Evolutionary conservation across 2,888 invertebrate species (phyloP).

Genomic region (Petrophora chlorosata): DNA sequence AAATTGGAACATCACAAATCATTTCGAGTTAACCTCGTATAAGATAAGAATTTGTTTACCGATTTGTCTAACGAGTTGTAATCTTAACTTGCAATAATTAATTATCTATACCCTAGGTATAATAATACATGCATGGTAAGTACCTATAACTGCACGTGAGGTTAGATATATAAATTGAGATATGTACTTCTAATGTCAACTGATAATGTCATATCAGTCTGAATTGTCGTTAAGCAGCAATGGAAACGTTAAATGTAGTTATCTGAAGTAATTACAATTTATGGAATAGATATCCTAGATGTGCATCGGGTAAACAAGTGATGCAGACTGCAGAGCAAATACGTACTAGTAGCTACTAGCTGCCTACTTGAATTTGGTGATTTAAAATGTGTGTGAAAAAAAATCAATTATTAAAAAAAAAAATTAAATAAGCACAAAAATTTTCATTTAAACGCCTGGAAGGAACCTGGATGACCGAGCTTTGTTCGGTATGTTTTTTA

Average conservation of each 20-base stretch:
- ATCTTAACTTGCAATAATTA: slow-evolving; percentile 10
- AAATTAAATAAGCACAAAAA: too few species aligned
- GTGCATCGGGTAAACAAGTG: slow-evolving; percentile 49
- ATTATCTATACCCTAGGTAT: not conserved
- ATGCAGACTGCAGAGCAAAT: too few species aligned
- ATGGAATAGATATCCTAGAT: slow-evolving; percentile 39
- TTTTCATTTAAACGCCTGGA: too few species aligned
- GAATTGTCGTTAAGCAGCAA: slow-evolving; percentile 47
- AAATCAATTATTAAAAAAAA: too few species aligned
- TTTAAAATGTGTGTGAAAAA: too few species aligned
- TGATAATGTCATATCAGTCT: slow-evolving; percentile 36
- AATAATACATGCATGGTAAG: slow-evolving; percentile 2
- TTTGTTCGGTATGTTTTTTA: too few species aligned
- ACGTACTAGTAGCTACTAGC: too few species aligned
- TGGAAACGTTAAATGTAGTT: slow-evolving; percentile 56
- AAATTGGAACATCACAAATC: too few species aligned
- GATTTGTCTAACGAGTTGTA: slow-evolving; percentile 6
- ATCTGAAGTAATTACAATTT: slow-evolving; percentile 49
- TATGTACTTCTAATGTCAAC: slow-evolving; percentile 33
- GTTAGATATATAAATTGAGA: slow-evolving; percentile 11
- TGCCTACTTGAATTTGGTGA: too few species aligned
- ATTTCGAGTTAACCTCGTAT: not conserved
- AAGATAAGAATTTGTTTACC: slow-evolving; percentile 20
- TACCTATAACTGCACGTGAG: slow-evolving; percentile 11
- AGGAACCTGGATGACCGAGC: too few species aligned